A percentile compares a stretch with the other conserved stretches of the same genome.
phyloP scores from a whole-genome alignment of 53 echinoderm and acorn worm genomes.

The Astropecten irregularis region DNA sequence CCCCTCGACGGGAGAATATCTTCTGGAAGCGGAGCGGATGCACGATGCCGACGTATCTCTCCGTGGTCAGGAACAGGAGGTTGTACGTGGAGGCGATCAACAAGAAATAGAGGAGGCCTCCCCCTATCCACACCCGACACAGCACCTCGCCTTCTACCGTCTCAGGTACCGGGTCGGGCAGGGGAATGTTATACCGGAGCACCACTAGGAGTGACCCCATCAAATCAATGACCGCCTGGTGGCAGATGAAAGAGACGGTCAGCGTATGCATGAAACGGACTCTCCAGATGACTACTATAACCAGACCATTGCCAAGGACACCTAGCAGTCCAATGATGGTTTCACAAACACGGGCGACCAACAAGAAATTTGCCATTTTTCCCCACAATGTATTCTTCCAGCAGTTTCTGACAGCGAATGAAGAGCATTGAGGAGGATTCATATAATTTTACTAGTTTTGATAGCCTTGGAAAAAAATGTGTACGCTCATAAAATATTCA shows the following conservation, averaged over 20 bases:
- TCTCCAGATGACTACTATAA: slow-evolving; percentile 64
- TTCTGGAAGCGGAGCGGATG: slow-evolving; percentile 69
- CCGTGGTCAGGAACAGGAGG: slow-evolving; percentile 74
- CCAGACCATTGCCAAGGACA: slow-evolving; percentile 68
- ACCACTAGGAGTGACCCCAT: slow-evolving; percentile 74
- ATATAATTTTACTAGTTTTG: too few species aligned
- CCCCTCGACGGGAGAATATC: slow-evolving; percentile 59
- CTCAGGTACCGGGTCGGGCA: slow-evolving; percentile 14
- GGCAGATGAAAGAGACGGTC: slow-evolving; percentile 76
- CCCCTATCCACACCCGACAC: slow-evolving; percentile 81
- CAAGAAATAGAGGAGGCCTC: slow-evolving; percentile 67
- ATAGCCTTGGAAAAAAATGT: too few species aligned
- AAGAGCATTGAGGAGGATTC: too few species aligned
- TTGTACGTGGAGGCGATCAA: slow-evolving; percentile 86
- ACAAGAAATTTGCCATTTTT: not conserved
- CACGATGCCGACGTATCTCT: slow-evolving; percentile 80
- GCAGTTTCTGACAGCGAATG: too few species aligned
- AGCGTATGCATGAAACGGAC: slow-evolving; percentile 60
- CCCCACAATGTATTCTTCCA: too few species aligned
- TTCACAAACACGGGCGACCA: slow-evolving; percentile 14
- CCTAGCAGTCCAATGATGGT: slow-evolving; percentile 57
- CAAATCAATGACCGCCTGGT: slow-evolving; percentile 78
- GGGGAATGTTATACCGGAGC: slow-evolving; percentile 25
- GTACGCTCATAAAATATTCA: too few species aligned
- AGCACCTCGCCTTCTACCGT: slow-evolving; percentile 60